A percentile compares a stretch with the other conserved stretches of the same genome.
These are phyloP conservation scores for Sebastes melanostomus DNA, from an alignment of 2,797 vertebrate species.

Conservation along the genomic window DNA sequence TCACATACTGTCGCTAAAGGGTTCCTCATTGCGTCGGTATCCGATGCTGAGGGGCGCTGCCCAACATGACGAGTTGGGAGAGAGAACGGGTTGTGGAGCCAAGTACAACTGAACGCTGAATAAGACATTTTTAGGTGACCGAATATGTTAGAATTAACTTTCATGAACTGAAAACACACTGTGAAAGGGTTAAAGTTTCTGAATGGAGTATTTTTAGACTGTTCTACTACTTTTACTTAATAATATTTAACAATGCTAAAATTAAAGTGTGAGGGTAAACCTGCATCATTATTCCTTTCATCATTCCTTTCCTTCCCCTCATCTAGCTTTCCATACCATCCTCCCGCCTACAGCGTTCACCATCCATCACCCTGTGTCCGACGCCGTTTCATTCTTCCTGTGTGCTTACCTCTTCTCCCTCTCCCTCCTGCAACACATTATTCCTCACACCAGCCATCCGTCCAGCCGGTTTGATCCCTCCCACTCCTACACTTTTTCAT, in stretches of 20 bases:
- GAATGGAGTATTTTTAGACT: neutral
- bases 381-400: conserved; percentile 37
- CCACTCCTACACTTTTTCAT: conserved; percentile 49
- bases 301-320: conserved; percentile 9
- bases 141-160: too few relatives aligned
- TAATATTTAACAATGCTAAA: neutral
- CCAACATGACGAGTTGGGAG: too few relatives aligned
- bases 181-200: neutral
- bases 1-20: too few relatives aligned
- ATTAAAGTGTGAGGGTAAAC: neutral
- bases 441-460: conserved; percentile 39
- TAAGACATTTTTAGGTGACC: too few relatives aligned
- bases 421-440: conserved; percentile 46
- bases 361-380: conserved; percentile 49
- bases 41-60: too few relatives aligned
- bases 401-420: conserved; percentile 35
- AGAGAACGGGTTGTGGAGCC: too few relatives aligned
- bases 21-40: too few relatives aligned
- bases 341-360: conserved; percentile 35
- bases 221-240: neutral
- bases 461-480: conserved; percentile 32
- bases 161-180: too few relatives aligned
- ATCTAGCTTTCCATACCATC: conserved; percentile 29
- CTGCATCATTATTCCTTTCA: conserved; percentile 29
- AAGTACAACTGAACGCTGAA: too few relatives aligned